phyloP scores from a whole-genome alignment of 2,888 invertebrate genomes.

The Phrixothrix hirtus region DNA sequence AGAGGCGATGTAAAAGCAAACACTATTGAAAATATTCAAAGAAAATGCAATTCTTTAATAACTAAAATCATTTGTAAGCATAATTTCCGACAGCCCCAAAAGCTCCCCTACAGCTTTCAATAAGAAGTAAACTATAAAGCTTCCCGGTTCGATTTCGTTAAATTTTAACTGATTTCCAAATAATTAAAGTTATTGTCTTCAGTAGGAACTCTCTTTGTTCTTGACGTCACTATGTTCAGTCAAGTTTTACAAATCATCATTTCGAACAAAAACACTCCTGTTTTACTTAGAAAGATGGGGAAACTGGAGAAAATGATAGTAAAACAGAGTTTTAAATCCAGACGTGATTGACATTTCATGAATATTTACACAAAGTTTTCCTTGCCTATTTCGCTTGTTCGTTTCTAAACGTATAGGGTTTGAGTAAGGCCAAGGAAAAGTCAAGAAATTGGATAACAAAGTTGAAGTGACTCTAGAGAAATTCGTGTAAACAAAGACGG shows the following conservation, averaged over 20 bases:
- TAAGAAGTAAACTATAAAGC: slow-evolving; percentile 1
- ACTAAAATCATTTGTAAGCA: slow-evolving; percentile 2
- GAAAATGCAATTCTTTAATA: neutral
- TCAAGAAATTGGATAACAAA: slow-evolving; percentile 22
- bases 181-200: slow-evolving; percentile 2
- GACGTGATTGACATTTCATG: slow-evolving; percentile 16
- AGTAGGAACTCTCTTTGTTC: neutral
- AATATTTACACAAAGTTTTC: slow-evolving; percentile 16
- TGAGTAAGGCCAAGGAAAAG: slow-evolving; percentile 10
- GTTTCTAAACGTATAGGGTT: slow-evolving; percentile 4
- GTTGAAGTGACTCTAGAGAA: slow-evolving; percentile 26
- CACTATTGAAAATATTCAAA: neutral
- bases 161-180: slow-evolving; percentile 1
- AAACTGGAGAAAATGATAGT: slow-evolving; percentile 7
- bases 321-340: slow-evolving; percentile 6
- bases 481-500: slow-evolving; percentile 28
- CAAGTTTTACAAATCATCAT: neutral
- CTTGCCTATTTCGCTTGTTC: slow-evolving; percentile 1
- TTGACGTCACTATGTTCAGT: neutral
- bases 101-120: slow-evolving; percentile 1
- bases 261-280: slow-evolving; percentile 4
- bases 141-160: too few relatives aligned
- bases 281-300: slow-evolving; percentile 1
- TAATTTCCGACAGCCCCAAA: slow-evolving; percentile 6
- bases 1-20: too few relatives aligned